These are phyloP conservation scores for Athripsodes cinereus DNA, from an alignment of 2,888 invertebrate genomes.

Conservation along the genomic window DNA sequence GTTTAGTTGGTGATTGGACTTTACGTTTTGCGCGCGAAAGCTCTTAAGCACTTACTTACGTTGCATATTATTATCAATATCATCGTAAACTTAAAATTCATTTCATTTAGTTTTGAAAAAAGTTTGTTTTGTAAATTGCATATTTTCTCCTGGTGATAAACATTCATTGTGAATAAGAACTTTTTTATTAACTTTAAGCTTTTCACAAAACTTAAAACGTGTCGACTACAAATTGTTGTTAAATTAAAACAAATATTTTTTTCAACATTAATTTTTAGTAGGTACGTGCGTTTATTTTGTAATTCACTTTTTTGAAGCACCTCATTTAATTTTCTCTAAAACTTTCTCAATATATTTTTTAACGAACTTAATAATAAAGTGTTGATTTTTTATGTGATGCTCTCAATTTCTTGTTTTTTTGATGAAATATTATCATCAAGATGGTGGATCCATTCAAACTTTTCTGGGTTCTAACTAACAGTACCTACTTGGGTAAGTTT, in stretches of 20 bases:
- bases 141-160: too few species aligned
- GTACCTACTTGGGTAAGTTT: slow-evolving; percentile 67
- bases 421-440: slow-evolving; percentile 8
- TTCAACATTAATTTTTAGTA: too few species aligned
- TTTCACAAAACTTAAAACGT: too few species aligned
- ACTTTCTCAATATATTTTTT: background rate
- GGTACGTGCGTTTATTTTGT: too few species aligned
- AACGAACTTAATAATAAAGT: background rate
- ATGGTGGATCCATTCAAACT: slow-evolving; percentile 80
- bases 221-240: too few species aligned
- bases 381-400: slow-evolving; percentile 13
- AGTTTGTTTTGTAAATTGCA: background rate
- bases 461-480: slow-evolving; percentile 80
- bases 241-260: too few species aligned
- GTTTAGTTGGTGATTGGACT: background rate
- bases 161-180: too few species aligned
- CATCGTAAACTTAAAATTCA: background rate
- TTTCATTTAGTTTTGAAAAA: background rate
- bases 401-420: background rate
- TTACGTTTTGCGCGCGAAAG: background rate
- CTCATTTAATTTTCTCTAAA: too few species aligned
- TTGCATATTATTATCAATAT: background rate
- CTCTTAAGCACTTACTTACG: background rate
- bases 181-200: too few species aligned
- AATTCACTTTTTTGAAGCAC: too few species aligned